Base-by-base conservation (phyloP, 2,797 vertebrate genomes). In the Megalops cyprinoides region DNA sequence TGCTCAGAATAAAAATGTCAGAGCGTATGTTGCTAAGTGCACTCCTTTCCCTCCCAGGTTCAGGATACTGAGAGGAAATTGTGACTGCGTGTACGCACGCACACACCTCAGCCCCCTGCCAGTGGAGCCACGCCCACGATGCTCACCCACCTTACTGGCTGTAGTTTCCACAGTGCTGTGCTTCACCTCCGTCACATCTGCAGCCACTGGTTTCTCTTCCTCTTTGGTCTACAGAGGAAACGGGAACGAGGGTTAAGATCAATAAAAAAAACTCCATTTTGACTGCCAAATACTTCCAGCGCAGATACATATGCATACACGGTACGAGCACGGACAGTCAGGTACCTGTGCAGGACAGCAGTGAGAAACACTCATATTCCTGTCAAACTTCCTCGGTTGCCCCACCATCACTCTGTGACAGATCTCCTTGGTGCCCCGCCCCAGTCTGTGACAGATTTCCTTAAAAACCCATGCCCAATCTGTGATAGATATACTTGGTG, bases 211-310 rank as follows among this genome's bases (percentile, higher is more conserved):
- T 75, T 85, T 84, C 74, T 62, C 82, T 44, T 96, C 95, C 94
- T 96, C 94, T 91, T 93, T 91, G 88, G 91, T 95, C 98, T 99
- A 92, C 87, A 92, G 81, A 88, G 80, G 80, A 89, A 37, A 12
- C n/a, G 82, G 79, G 51, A 31, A 10, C 85, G 28, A 81, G 15
- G 12, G 46, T 74, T 46, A 80, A 82, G 4, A 76, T 1, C 3
- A 12, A 37, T 2, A 18, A 9, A 28, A 25, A 71, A 28, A n/a
- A n/a, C n/a, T n/a, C 74, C 28, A 74, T n/a, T n/a, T n/a, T n/a
- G n/a, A n/a, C n/a, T n/a, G n/a, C 20, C 49, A 42, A 37, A 71
- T 18, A 18, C 37, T 20, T 71, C 42, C 20, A 71, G 39, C 20
- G 3, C 67, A 42, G 67, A 23, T 71, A 1, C 37, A 39, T n/a